These are phyloP conservation scores for Chroicocephalus ridibundus DNA, from an alignment of 2,113 vertebrate species.

Conservation along the genomic window DNA sequence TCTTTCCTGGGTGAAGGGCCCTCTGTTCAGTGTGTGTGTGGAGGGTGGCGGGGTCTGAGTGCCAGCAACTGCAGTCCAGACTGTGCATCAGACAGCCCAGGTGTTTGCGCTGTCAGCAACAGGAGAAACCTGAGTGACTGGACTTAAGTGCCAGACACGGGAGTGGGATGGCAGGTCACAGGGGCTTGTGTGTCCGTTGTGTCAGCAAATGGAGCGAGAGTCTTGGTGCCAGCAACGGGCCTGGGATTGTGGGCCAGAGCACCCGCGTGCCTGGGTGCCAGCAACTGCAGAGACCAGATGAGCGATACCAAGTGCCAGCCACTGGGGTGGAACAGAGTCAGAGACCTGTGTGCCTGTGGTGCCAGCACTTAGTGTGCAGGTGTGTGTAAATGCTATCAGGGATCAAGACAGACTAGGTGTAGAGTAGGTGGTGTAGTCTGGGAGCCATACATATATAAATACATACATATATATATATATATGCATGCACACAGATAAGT, in stretches of 20 bases:
- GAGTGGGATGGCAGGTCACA: not conserved
- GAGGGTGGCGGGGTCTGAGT: not conserved
- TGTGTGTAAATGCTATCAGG: not conserved
- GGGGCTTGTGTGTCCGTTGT: not conserved
- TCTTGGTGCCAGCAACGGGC: not conserved
- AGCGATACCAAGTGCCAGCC: not conserved
- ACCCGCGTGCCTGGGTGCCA: not conserved
- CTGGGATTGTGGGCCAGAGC: not conserved
- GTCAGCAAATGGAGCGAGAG: not conserved
- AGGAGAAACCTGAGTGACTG: not conserved
- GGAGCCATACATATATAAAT: not conserved
- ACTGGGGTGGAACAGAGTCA: not conserved
- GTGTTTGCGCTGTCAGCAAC: not conserved
- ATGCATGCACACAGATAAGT: no score
- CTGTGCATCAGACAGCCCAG: no score
- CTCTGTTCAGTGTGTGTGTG: not conserved
- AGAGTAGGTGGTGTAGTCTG: not conserved
- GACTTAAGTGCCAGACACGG: not conserved
- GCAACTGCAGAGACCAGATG: not conserved
- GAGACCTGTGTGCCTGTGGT: not conserved
- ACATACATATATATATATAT: rapidly evolving
- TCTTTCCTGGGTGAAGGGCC: no score
- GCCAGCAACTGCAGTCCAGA: not conserved
- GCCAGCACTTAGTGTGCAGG: not conserved
- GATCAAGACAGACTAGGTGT: not conserved